Percentiles rank a stretch among this genome's conserved stretches.
These are phyloP conservation scores for Saguinus midas DNA, from an alignment of 2,113 vertebrate genomes.

Conservation along the genomic window DNA sequence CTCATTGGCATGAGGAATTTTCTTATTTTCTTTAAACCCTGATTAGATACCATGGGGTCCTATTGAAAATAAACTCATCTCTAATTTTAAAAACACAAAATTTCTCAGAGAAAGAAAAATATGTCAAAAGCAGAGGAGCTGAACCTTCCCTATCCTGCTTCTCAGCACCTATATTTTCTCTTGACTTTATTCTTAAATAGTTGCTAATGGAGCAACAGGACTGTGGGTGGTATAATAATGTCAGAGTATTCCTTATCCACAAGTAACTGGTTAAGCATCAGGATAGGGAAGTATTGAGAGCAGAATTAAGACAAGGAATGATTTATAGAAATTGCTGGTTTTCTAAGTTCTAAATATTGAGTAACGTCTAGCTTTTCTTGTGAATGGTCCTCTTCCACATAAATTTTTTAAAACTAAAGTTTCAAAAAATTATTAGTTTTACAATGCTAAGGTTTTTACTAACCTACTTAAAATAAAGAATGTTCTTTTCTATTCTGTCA, in stretches of 20 bases:
- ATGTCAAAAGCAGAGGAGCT: background rate
- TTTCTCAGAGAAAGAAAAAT: conserved; percentile 19
- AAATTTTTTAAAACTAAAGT: conserved; percentile 43
- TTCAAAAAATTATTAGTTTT: background rate
- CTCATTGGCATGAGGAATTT: background rate
- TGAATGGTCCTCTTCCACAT: conserved; percentile 26
- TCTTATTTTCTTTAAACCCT: conserved; percentile 15
- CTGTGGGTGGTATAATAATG: background rate
- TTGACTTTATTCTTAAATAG: conserved; percentile 24
- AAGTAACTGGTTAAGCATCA: background rate
- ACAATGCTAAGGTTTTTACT: conserved; percentile 1
- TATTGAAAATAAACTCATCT: conserved; percentile 40
- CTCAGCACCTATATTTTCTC: conserved; percentile 4
- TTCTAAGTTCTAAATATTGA: conserved; percentile 28
- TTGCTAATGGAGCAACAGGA: background rate
- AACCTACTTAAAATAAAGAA: background rate
- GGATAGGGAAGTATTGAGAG: background rate
- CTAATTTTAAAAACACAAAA: conserved; percentile 39
- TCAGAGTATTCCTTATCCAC: conserved; percentile 3
- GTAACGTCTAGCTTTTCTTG: conserved; percentile 24
- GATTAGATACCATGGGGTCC: background rate
- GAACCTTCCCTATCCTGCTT: background rate
- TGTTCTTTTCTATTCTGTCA: conserved; percentile 8
- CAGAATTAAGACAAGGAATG: background rate
- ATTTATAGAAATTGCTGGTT: conserved; percentile 20